Evolutionary conservation across 1,140 invertebrate genomes (phyloP).

Genomic region (Drosophila pandora): DNA sequence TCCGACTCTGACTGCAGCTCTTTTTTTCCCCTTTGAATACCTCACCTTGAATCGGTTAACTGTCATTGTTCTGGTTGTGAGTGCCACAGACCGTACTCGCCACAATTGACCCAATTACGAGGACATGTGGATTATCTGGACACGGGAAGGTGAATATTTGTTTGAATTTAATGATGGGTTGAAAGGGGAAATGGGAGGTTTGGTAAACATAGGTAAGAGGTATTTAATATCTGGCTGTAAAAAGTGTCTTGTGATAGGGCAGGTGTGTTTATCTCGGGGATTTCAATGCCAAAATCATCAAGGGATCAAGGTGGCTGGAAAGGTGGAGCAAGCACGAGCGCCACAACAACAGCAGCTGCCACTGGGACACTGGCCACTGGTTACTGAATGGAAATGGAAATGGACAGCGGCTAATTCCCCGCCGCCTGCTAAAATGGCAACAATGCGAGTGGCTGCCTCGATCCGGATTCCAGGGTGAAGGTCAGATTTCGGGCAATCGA

Average conservation of each 20-base stretch:
- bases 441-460: conserved; percentile 23
- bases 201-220: not conserved
- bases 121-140: conserved; percentile 45
- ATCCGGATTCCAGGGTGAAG: conserved; percentile 48
- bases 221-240: no score
- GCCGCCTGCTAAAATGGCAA: conserved; percentile 50
- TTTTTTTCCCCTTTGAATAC: not conserved
- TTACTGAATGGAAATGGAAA: conserved; percentile 4
- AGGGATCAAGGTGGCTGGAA: not conserved
- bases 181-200: not conserved
- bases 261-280: conserved; percentile 19
- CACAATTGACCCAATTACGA: conserved; percentile 56
- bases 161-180: not conserved
- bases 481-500: conserved; percentile 65
- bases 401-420: conserved; percentile 63
- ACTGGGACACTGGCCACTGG: not conserved
- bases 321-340: conserved; percentile 23
- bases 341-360: conserved; percentile 44
- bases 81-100: conserved; percentile 25
- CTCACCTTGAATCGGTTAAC: conserved; percentile 28
- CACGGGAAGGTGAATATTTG: conserved; percentile 9
- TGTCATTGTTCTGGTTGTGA: conserved; percentile 38
- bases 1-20: not conserved
- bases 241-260: not conserved
- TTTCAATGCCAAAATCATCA: conserved; percentile 23